phyloP scores from a whole-genome alignment of 2,113 vertebrate genomes.

The Scytalopus superciliaris region DNA sequence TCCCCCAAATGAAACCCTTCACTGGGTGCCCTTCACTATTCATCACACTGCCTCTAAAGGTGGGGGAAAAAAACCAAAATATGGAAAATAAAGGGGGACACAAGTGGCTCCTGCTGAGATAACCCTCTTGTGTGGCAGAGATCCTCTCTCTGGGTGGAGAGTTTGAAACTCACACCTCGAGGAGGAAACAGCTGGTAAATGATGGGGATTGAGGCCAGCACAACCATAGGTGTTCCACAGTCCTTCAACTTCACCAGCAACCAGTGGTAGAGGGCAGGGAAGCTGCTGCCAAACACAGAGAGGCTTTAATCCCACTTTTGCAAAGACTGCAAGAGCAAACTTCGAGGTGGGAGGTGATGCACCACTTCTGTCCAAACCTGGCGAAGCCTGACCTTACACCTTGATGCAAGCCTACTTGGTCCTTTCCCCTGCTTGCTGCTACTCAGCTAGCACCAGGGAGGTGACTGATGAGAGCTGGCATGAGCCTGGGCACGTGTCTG shows the following conservation, averaged over 20 bases:
- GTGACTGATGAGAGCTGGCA: background rate
- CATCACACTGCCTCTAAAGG: rapidly evolving
- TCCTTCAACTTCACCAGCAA: background rate
- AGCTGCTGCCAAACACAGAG: background rate
- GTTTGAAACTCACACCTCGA: background rate
- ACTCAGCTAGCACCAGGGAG: background rate
- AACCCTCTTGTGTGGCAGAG: background rate
- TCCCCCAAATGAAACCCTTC: background rate
- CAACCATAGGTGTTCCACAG: background rate
- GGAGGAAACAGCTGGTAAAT: background rate
- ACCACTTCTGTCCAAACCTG: background rate
- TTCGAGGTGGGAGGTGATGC: background rate
- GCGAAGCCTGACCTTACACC: background rate
- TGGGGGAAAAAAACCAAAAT: background rate
- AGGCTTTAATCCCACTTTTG: background rate
- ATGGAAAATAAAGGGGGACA: background rate
- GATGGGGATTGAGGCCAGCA: background rate
- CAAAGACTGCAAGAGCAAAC: background rate
- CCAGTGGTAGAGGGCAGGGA: background rate
- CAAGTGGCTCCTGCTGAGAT: background rate
- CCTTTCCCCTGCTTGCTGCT: background rate
- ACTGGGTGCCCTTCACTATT: background rate
- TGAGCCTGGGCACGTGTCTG: background rate
- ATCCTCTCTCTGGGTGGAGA: background rate
- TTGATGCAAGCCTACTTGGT: background rate